Evolutionary conservation across 2,888 invertebrate species (phyloP).

Genomic region (Ormyrus labotus): DNA sequence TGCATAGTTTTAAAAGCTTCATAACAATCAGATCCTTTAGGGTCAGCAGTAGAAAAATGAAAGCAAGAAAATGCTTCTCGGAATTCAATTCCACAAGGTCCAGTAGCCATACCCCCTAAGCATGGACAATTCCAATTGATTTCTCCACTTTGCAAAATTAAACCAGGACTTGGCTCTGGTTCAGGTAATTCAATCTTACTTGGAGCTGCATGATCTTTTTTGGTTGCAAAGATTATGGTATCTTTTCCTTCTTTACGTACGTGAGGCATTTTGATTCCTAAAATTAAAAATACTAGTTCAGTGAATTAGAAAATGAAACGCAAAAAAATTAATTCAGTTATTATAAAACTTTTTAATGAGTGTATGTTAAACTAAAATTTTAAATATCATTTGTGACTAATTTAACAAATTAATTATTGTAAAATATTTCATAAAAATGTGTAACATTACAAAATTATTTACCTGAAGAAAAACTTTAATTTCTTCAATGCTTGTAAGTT

Average conservation of each 20-base stretch:
- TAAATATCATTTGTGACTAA: not conserved
- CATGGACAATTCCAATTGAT: slow-evolving; percentile 99
- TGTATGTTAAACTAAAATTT: not conserved
- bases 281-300: too few species aligned
- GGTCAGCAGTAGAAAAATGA: slow-evolving; percentile 91
- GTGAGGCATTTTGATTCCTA: slow-evolving; percentile 65
- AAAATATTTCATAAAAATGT: slow-evolving; percentile 27
- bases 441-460: too few species aligned
- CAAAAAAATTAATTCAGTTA: not conserved
- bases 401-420: not conserved
- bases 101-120: slow-evolving; percentile 97
- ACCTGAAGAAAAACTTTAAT: not conserved
- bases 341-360: not conserved
- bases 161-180: slow-evolving; percentile 86
- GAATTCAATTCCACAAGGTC: slow-evolving; percentile 96
- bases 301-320: not conserved
- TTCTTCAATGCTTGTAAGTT: slow-evolving; percentile 64
- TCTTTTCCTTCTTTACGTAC: slow-evolving; percentile 82
- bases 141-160: slow-evolving; percentile 89
- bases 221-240: slow-evolving; percentile 87
- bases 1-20: slow-evolving; percentile 94
- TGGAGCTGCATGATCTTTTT: slow-evolving; percentile 86
- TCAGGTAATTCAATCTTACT: slow-evolving; percentile 84
- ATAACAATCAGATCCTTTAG: slow-evolving; percentile 95
- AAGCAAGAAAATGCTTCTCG: slow-evolving; percentile 96